Evolutionary conservation across 2,113 vertebrate species (phyloP).

Genomic region (Origma solitaria): DNA sequence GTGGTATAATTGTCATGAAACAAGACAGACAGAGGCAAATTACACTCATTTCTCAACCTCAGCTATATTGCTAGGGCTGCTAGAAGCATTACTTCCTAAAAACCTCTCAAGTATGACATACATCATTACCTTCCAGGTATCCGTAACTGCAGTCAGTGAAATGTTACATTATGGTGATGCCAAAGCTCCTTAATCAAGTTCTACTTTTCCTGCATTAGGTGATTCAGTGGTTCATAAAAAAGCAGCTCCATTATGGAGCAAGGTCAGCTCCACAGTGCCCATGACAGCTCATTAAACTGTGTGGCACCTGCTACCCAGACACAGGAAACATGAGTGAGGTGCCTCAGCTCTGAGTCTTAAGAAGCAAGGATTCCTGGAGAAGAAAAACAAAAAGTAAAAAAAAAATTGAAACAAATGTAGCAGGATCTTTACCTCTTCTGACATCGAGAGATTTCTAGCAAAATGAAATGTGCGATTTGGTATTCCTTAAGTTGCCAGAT

Average conservation of each 20-base stretch:
- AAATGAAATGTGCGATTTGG: not conserved
- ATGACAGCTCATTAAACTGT: slow-evolving; percentile 19
- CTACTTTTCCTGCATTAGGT: not conserved
- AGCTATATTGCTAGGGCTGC: not conserved
- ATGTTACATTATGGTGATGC: not conserved
- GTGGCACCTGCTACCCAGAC: not conserved
- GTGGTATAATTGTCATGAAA: not conserved
- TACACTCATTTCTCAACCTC: not conserved
- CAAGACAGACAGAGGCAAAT: not conserved
- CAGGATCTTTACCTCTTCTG: not conserved
- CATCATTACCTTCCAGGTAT: not conserved
- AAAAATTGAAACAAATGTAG: not conserved
- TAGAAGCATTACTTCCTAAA: not conserved
- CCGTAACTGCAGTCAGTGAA: not conserved
- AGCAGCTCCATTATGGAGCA: not conserved
- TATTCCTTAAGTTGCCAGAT: not conserved
- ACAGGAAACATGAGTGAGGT: not conserved
- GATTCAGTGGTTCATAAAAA: not conserved
- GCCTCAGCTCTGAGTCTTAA: not conserved
- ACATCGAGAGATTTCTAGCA: not conserved
- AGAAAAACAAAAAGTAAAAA: not conserved
- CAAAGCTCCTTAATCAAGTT: not conserved
- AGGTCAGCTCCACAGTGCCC: not conserved
- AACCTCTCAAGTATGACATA: not conserved
- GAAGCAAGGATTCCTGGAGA: not conserved